Evolutionary conservation across 2,888 invertebrate species (phyloP).

Genomic region (Brachyopa scutellaris): DNA sequence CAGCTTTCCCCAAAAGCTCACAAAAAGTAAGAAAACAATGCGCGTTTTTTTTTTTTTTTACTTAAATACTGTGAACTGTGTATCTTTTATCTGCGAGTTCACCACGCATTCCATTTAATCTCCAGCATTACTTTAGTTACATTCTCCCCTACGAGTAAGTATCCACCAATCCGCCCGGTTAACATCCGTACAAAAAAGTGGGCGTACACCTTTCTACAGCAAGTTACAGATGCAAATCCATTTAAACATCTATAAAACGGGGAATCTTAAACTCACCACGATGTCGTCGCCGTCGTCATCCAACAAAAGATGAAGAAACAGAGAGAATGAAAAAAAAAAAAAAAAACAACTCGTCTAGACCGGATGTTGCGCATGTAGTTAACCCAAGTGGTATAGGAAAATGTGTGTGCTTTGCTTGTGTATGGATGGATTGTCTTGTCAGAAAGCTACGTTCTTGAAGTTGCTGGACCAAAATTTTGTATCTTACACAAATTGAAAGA

Average conservation of each 20-base stretch:
- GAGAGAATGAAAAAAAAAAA: too few species aligned
- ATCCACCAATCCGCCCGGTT: slow-evolving; percentile 17
- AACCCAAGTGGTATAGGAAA: background rate
- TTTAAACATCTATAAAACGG: background rate
- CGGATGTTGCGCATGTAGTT: slow-evolving; percentile 67
- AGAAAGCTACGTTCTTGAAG: slow-evolving; percentile 37
- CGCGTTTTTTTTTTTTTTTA: background rate
- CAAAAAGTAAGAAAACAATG: background rate
- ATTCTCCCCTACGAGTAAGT: too few species aligned
- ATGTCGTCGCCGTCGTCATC: slow-evolving; percentile 21
- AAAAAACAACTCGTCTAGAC: slow-evolving; percentile 66
- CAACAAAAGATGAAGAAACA: slow-evolving; percentile 49
- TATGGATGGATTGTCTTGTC: too few species aligned
- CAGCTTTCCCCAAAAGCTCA: slow-evolving; percentile 19
- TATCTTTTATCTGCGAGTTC: background rate
- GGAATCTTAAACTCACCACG: slow-evolving; percentile 62
- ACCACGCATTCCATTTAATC: slow-evolving; percentile 20
- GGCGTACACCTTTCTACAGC: slow-evolving; percentile 44
- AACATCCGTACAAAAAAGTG: slow-evolving; percentile 28
- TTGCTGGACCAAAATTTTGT: slow-evolving; percentile 36
- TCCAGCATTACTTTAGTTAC: background rate
- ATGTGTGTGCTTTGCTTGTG: background rate
- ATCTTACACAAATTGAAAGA: slow-evolving; percentile 38
- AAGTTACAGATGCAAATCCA: slow-evolving; percentile 13
- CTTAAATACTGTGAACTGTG: background rate